Percentiles rank a stretch among this genome's conserved stretches.
These are phyloP conservation scores for Cassiopea andromeda DNA, from an alignment of 30 jellyfish, hydroid and myxozoan genomes.

Conservation along the genomic window DNA sequence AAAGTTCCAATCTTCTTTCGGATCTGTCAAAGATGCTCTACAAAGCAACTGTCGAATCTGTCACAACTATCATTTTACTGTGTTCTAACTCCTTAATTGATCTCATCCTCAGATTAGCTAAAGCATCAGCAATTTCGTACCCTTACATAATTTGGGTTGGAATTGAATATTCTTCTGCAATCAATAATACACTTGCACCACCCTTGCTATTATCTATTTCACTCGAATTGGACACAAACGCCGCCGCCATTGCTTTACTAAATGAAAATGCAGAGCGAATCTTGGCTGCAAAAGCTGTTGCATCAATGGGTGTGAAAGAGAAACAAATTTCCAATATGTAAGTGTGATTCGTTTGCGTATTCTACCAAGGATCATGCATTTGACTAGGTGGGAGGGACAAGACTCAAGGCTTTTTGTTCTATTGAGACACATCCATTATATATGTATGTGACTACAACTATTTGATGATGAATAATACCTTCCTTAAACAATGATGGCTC, in stretches of 20 bases:
- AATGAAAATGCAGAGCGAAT: neutral
- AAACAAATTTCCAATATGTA: neutral
- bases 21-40: neutral
- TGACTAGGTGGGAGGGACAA: too few relatives aligned
- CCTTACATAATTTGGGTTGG: conserved; percentile 7
- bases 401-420: too few relatives aligned
- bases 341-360: neutral
- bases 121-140: neutral
- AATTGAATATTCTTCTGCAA: neutral
- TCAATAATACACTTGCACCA: neutral
- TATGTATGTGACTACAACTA: too few relatives aligned
- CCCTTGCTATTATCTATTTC: neutral
- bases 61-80: conserved; percentile 9
- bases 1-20: neutral
- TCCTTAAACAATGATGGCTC: too few relatives aligned
- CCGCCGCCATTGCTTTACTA: neutral
- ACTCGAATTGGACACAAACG: too few relatives aligned
- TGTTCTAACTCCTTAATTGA: conserved; percentile 7
- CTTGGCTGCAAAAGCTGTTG: neutral
- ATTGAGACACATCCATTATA: too few relatives aligned
- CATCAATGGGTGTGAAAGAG: neutral
- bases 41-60: neutral
- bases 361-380: too few relatives aligned
- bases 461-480: too few relatives aligned
- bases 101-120: neutral